Conservation (phyloP, 2,113 vertebrate genomes). For the Potamarius usumacintae region DNA sequence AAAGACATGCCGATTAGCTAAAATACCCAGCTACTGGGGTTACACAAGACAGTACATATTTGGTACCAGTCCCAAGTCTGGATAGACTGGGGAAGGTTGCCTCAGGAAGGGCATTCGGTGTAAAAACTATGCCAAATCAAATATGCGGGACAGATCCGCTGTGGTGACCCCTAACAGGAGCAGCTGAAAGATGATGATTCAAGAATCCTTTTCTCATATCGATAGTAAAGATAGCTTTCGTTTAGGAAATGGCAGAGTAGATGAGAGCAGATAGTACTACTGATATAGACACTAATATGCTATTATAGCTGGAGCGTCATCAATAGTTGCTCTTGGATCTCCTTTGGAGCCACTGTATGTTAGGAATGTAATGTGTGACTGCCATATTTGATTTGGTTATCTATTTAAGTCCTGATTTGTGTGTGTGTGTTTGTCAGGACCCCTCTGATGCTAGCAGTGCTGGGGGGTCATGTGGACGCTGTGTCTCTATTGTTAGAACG, state of each 20-base stretch:
- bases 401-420: neutral
- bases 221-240: neutral
- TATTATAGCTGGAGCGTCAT: neutral
- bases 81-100: no score
- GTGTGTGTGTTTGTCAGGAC: slow-evolving; percentile 73
- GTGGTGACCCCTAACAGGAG: no score
- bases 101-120: no score
- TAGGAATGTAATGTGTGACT: neutral
- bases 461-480: slow-evolving; percentile 89
- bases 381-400: neutral
- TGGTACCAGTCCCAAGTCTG: no score
- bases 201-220: neutral
- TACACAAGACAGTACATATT: no score
- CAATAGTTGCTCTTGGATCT: neutral
- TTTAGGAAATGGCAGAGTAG: neutral
- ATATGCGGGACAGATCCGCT: no score
- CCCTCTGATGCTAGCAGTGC: slow-evolving; percentile 93
- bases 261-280: neutral
- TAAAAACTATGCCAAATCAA: no score
- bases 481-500: slow-evolving; percentile 93
- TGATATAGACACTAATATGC: neutral
- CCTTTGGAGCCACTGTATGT: neutral
- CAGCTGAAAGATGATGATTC: no score
- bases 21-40: no score
- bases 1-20: no score